A percentile compares a stretch with the other conserved stretches of the same genome.
Evolutionary conservation across 2,797 vertebrate species (phyloP).

Genomic region (Microchirus variegatus): DNA sequence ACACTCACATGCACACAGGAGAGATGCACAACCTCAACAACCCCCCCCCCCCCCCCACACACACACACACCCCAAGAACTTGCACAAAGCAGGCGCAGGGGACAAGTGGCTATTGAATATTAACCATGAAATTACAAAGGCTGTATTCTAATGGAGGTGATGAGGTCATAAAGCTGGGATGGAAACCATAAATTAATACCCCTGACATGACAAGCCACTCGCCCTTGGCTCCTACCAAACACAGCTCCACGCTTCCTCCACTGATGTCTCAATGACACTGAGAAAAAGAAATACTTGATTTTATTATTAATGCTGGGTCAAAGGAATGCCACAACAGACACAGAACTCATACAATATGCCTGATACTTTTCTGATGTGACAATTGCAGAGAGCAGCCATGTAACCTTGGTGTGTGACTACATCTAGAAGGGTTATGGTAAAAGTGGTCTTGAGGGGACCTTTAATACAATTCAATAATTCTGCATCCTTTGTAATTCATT

Average conservation of each 20-base stretch:
- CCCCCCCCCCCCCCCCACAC: constrained; percentile 60
- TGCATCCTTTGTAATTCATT: constrained; percentile 41
- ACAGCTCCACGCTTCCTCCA: constrained; percentile 53
- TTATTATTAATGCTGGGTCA: constrained; percentile 85
- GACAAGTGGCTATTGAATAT: constrained; percentile 88
- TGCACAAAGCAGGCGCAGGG: constrained; percentile 79
- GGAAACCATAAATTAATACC: constrained; percentile 88
- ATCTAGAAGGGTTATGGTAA: constrained; percentile 53
- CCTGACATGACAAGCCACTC: constrained; percentile 81
- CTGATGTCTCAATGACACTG: constrained; percentile 71
- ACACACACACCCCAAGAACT: constrained; percentile 69
- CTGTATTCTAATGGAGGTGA: constrained; percentile 87
- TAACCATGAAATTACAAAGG: constrained; percentile 89
- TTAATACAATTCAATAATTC: constrained; percentile 43
- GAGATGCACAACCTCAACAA: constrained; percentile 53
- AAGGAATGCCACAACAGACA: constrained; percentile 67
- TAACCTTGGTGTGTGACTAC: constrained; percentile 69
- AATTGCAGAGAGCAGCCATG: constrained; percentile 55
- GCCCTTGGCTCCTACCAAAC: constrained; percentile 78
- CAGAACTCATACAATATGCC: constrained; percentile 66
- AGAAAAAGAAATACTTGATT: constrained; percentile 71
- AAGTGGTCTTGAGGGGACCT: constrained; percentile 40
- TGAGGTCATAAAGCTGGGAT: constrained; percentile 84
- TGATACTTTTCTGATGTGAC: constrained; percentile 66
- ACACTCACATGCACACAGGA: constrained; percentile 36